Conservation (phyloP, 2,113 vertebrate species). For the Rhinoptilus africanus region DNA sequence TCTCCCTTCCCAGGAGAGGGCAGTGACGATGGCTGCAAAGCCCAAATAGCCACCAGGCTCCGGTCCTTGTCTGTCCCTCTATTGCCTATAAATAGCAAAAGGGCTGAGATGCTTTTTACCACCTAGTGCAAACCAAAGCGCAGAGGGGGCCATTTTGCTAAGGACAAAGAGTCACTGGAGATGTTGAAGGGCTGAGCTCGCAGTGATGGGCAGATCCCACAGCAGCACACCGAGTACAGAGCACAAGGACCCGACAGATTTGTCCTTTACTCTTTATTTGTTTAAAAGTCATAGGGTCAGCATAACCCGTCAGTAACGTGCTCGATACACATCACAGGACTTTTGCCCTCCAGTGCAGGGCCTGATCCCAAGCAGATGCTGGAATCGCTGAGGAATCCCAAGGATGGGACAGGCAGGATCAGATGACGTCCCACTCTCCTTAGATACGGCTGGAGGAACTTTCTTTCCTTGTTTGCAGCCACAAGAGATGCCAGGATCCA, state of each 20-base stretch:
- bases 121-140: rapidly evolving
- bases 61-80: no score
- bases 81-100: not conserved
- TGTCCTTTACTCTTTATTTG: not conserved
- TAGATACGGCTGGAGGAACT: not conserved
- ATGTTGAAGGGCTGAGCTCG: not conserved
- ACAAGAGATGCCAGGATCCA: not conserved
- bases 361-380: not conserved
- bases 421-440: not conserved
- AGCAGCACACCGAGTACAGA: rapidly evolving
- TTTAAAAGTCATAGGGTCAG: not conserved
- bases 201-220: not conserved
- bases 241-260: not conserved
- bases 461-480: not conserved
- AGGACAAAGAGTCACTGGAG: not conserved
- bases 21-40: not conserved
- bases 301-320: rapidly evolving
- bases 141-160: not conserved
- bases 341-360: not conserved
- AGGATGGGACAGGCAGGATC: not conserved
- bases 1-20: not conserved
- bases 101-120: no score
- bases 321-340: not conserved
- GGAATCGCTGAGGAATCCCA: not conserved
- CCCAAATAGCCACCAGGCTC: not conserved